Evolutionary conservation across 2,113 vertebrate species (phyloP).

Genomic region (Oreochromis niloticus): DNA sequence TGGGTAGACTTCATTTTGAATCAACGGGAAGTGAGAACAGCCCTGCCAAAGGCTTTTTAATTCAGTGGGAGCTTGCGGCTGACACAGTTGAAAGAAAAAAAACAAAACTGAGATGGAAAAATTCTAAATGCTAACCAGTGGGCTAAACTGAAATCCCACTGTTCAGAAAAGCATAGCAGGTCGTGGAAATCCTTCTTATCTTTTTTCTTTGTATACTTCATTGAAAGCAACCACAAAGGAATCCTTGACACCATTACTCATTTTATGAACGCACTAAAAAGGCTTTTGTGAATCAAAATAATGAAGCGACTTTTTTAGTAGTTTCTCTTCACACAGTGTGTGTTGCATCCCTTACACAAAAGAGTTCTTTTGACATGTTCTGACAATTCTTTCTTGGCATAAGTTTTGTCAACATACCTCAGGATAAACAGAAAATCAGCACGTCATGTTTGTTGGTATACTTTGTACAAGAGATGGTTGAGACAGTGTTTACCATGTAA

Average conservation of each 20-base stretch:
- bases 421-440: background rate
- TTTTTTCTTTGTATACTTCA: background rate
- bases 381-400: background rate
- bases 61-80: slow-evolving; percentile 35
- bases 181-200: background rate
- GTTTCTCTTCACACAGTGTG: background rate
- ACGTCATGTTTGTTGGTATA: background rate
- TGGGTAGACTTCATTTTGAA: slow-evolving; percentile 68
- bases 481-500: background rate
- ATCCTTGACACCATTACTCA: background rate
- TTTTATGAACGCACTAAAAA: background rate
- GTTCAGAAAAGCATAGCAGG: background rate
- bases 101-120: background rate
- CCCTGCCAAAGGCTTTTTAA: slow-evolving; percentile 64
- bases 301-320: background rate
- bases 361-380: background rate
- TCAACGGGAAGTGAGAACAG: slow-evolving; percentile 61
- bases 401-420: background rate
- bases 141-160: background rate
- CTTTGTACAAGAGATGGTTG: background rate
- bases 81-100: background rate
- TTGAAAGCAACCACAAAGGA: background rate
- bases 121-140: slow-evolving; percentile 16
- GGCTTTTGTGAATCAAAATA: background rate
- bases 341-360: background rate